Evolutionary conservation across 1,140 invertebrate genomes (phyloP).

Genomic region (Zaprionus camerounensis): DNA sequence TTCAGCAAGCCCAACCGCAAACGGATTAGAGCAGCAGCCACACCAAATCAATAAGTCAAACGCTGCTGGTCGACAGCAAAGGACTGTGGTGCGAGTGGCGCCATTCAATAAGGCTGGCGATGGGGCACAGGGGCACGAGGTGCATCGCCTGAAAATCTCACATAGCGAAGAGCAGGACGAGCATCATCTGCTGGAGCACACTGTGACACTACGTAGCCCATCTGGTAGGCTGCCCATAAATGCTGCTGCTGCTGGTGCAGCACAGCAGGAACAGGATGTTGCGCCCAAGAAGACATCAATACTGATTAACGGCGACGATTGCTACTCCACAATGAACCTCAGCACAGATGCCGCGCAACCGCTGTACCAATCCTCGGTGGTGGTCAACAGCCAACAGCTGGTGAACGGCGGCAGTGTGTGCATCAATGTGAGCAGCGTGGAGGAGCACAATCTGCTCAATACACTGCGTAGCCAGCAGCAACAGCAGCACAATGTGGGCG

Average conservation of each 20-base stretch:
- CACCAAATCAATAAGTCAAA: slow-evolving; percentile 63
- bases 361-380: slow-evolving; percentile 88
- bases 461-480: slow-evolving; percentile 66
- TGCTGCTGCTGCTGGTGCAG: neutral
- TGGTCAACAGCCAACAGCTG: slow-evolving; percentile 84
- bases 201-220: slow-evolving; percentile 37
- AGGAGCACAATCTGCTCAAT: slow-evolving; percentile 78
- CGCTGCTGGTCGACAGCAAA: slow-evolving; percentile 28
- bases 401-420: slow-evolving; percentile 85
- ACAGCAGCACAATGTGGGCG: slow-evolving; percentile 36
- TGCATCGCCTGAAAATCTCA: slow-evolving; percentile 87
- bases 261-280: slow-evolving; percentile 40
- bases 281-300: slow-evolving; percentile 89
- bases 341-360: slow-evolving; percentile 86
- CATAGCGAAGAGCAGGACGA: slow-evolving; percentile 70
- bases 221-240: slow-evolving; percentile 5
- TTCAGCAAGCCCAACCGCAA: slow-evolving; percentile 38
- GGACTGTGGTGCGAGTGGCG: slow-evolving; percentile 79
- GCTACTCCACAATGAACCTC: slow-evolving; percentile 88
- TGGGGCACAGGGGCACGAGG: slow-evolving; percentile 78
- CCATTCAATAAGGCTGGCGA: slow-evolving; percentile 72
- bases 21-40: slow-evolving; percentile 62
- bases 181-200: slow-evolving; percentile 41
- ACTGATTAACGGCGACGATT: slow-evolving; percentile 90
- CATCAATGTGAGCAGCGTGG: slow-evolving; percentile 85